Evolutionary conservation across 2,888 invertebrate genomes (phyloP), one percentile per base, ranked within the genome.

Genomic region (Chloromyia formosa): DNA sequence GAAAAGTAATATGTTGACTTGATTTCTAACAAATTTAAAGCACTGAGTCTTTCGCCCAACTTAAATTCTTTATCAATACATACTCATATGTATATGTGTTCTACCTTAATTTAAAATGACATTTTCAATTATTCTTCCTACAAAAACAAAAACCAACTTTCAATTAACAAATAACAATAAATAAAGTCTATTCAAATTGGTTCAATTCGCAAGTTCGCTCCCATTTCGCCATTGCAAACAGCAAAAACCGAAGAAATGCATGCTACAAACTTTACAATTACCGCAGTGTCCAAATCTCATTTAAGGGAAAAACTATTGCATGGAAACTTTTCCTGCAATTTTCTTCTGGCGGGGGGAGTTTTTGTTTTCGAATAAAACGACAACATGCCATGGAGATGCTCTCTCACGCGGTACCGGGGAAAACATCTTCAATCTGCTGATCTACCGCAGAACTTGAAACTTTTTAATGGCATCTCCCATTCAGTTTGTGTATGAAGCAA

Each of bases 371-470:
- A 35, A 7, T 7, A 35, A 7, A 35, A 35, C 27, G 27, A 35
- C 27, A 35, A 35, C 27, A 7, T 35, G 7, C 27, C 7, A 35
- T 35, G 27, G 27, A 23, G 27, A 23, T 35, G 68, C 68, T 22
- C n/a, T 66, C 62, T 42, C 14, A 66, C 20, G 14, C 66, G 45
- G 45, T 45, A 20, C 20, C 42, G n/a, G 40, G 40, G 27, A 35
- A 35, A 35, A 16, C 64, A 64, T 64, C 27, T 35, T 64, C 14
- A 14, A 40, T 35, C 12, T 40, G 16, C 40, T 64, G 42, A 18
- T 64, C 64, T 69, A 23, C 68, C 68, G 53, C 68, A 69, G 66
- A 54, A 69, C 68, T 69, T 69, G 53, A 69, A 69, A 69, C 68
- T 69, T 69, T 69, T 53, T 49, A 49, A 49, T 49, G 16, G 49